Conservation (phyloP, 2,888 invertebrate species). For the Eustalomyia histrio region DNA sequence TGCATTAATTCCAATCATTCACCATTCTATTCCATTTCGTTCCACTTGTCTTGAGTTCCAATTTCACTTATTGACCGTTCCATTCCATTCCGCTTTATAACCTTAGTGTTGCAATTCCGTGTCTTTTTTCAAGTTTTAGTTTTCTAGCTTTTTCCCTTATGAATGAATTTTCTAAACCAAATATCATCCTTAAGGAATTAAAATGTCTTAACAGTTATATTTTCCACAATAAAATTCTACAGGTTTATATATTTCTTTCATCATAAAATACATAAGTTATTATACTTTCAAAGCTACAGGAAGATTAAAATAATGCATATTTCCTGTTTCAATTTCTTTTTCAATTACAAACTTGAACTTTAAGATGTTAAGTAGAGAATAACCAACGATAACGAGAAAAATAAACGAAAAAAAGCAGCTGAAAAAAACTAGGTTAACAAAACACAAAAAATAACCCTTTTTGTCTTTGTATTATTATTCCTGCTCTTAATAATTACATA, state of each 20-base stretch:
- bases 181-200: not conserved
- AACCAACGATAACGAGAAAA: not conserved
- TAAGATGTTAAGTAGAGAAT: slow-evolving; percentile 21
- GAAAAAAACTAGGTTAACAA: slow-evolving; percentile 53
- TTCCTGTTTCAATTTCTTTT: slow-evolving; percentile 31
- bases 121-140: too few relatives aligned
- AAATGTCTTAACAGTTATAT: not conserved
- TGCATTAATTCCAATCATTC: too few relatives aligned
- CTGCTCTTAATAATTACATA: slow-evolving; percentile 58
- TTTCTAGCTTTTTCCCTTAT: too few relatives aligned
- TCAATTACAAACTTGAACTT: slow-evolving; percentile 58
- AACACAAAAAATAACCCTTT: slow-evolving; percentile 19
- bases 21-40: too few relatives aligned
- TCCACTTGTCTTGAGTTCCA: too few relatives aligned
- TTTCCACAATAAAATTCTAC: not conserved
- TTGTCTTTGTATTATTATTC: slow-evolving; percentile 31
- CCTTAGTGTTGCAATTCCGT: too few relatives aligned
- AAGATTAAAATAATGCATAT: slow-evolving; percentile 42
- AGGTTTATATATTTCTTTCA: not conserved
- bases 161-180: too few relatives aligned
- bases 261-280: slow-evolving; percentile 4
- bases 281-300: not conserved
- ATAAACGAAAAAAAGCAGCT: not conserved
- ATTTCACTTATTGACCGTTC: too few relatives aligned
- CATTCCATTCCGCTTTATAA: too few relatives aligned